A percentile compares a stretch with the other conserved stretches of the same genome.
Evolutionary conservation across 2,888 invertebrate genomes (phyloP).

Genomic region (Pelosia muscerda): DNA sequence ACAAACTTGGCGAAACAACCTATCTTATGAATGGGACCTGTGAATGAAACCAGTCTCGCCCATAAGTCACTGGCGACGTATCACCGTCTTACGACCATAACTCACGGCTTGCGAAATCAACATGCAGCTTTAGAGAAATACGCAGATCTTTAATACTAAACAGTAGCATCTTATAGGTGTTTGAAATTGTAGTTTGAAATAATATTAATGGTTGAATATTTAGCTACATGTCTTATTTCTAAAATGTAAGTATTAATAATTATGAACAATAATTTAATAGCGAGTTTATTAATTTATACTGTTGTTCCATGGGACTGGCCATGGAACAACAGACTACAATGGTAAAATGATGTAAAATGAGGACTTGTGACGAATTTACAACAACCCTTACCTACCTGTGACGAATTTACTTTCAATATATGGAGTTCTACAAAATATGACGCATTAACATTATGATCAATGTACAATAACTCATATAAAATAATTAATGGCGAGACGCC

Average conservation of each 20-base stretch:
- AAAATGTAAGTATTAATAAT: not conserved
- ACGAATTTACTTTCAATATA: too few species aligned
- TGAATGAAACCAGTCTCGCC: conserved; percentile 71
- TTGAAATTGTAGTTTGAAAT: conserved; percentile 12
- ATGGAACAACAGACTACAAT: too few species aligned
- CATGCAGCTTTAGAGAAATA: conserved; percentile 34
- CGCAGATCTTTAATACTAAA: conserved; percentile 41
- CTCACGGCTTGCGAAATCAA: conserved; percentile 71
- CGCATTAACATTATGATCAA: too few species aligned
- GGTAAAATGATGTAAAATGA: too few species aligned
- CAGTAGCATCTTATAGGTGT: conserved; percentile 44
- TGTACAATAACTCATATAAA: too few species aligned
- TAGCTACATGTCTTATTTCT: conserved; percentile 1
- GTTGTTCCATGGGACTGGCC: too few species aligned
- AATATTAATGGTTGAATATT: conserved; percentile 5
- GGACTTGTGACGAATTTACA: too few species aligned
- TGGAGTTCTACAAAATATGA: too few species aligned
- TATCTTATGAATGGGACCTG: conserved; percentile 50
- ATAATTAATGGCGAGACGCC: too few species aligned
- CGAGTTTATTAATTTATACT: too few species aligned
- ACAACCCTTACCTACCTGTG: too few species aligned
- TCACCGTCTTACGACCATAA: conserved; percentile 72
- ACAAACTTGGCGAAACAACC: conserved; percentile 25
- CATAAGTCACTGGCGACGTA: conserved; percentile 71
- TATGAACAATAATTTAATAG: too few species aligned